Percentiles rank a stretch among this genome's conserved stretches.
Evolutionary conservation across 2,888 invertebrate genomes (phyloP).

Genomic region (Deroplatys truncata): DNA sequence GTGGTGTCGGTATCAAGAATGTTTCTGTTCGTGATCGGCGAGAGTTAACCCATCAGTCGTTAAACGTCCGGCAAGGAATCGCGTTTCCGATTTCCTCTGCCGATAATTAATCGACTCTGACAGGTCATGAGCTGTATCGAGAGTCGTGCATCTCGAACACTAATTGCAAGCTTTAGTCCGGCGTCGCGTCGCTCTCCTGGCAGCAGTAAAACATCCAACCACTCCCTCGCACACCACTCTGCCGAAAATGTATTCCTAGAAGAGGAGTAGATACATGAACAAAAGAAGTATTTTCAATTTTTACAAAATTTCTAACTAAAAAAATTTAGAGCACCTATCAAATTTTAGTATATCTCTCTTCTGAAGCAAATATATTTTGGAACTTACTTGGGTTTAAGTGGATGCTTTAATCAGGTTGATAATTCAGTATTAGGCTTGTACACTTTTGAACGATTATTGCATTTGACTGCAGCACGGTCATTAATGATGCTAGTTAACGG

Average conservation of each 20-base stretch:
- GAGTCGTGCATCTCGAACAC: background rate
- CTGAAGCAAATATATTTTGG: too few species aligned
- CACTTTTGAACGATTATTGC: too few species aligned
- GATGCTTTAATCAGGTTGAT: too few species aligned
- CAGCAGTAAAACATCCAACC: background rate
- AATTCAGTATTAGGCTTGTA: too few species aligned
- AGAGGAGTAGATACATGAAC: background rate
- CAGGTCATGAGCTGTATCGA: slow-evolving; percentile 5
- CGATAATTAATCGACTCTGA: slow-evolving; percentile 15
- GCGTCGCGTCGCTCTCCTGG: background rate
- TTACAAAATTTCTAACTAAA: too few species aligned
- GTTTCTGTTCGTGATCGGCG: background rate
- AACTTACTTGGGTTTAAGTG: too few species aligned
- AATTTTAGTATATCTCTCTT: too few species aligned
- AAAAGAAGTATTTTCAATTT: too few species aligned
- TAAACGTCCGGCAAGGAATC: background rate
- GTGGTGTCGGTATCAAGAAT: background rate
- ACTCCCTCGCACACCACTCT: background rate
- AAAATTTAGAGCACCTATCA: too few species aligned
- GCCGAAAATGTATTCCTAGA: background rate
- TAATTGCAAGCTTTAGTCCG: background rate
- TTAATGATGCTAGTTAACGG: too few species aligned
- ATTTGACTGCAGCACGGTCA: too few species aligned
- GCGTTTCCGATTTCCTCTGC: background rate
- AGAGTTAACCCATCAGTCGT: background rate